phyloP scores from a whole-genome alignment of 2,797 vertebrate species.

The Cheirogaleus major region DNA sequence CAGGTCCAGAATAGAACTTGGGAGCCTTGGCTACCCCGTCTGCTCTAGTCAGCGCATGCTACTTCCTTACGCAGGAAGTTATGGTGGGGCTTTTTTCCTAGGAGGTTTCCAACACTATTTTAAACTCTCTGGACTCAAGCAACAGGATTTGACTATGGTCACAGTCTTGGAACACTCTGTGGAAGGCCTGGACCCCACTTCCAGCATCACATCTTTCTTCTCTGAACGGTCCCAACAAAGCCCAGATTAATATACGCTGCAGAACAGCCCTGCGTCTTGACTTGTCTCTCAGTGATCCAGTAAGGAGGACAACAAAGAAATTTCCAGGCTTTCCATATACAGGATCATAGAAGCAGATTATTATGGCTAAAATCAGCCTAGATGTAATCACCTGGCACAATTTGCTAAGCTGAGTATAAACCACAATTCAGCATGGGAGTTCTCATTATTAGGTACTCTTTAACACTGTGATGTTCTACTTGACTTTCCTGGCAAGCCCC shows the following conservation, averaged over 20 bases:
- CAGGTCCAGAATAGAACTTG: conserved; percentile 61
- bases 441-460: background rate
- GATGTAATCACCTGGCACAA: background rate
- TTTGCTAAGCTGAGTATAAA: conserved; percentile 26
- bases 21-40: conserved; percentile 3
- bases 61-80: conserved; percentile 58
- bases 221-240: conserved; percentile 28
- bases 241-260: background rate
- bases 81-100: conserved; percentile 16
- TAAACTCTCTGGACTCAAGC: conserved; percentile 60
- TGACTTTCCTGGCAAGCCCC: background rate
- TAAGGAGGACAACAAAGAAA: background rate
- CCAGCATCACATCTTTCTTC: conserved; percentile 17
- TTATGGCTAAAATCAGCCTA: background rate
- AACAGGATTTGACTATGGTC: conserved; percentile 39
- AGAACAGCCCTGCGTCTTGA: background rate
- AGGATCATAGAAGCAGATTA: conserved; percentile 1
- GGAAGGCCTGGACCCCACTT: background rate
- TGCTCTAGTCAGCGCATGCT: conserved; percentile 18
- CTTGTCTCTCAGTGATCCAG: background rate
- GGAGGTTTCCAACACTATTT: conserved; percentile 68
- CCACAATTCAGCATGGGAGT: background rate
- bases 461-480: background rate
- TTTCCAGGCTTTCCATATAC: conserved; percentile 34
- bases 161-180: background rate